Evolutionary conservation across 2,113 vertebrate species (phyloP), one percentile per base, ranked within the genome.

Genomic region (Clarias macrocephalus): DNA sequence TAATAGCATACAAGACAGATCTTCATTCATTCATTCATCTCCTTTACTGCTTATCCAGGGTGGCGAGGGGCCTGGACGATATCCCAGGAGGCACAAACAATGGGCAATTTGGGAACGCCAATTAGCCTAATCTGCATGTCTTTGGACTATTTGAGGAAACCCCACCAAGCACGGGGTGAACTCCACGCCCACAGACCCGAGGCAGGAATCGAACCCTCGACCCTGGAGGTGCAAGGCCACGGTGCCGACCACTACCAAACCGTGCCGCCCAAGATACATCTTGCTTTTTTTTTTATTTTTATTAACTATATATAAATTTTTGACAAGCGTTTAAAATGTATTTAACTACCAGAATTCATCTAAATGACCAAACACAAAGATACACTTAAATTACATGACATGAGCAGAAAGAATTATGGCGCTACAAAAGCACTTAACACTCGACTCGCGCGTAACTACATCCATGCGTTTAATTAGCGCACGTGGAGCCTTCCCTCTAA

Each of bases 361-460:
- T 30, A 76, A 82, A 57, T 33, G 88, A 84, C 30, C 21, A 59
- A 82, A 42, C 65, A 70, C 68, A 88, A 84, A 87, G 33, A 7
- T 33, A 81, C 13, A 63, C n/a, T 30, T 57, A 68, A 86, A 89
- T 57, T 62, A 83, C 52, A 76, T 83, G 75, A 75, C 87, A 52
- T 0, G 33, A 84, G 80, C 88, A 84, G 70, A 73, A 56, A 86
- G 62, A 77, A 87, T 76, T 73, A 84, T 70, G 62, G 72, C 52
- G 42, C 80, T 87, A 83, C 77, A 87, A 76, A 76, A 68, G 86
- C 86, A 86, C 82, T 88, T 90, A 85, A 89, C 88, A 90, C 88
- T 86, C 72, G 87, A 88, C 87, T 87, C 77, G 63, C 86, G 82
- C 72, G 86, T 89, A 90, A 84, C 85, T 80, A 82, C 89, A 88